Evolutionary conservation across 2,113 vertebrate species (phyloP).

Genomic region (Coregonus clupeaformis): DNA sequence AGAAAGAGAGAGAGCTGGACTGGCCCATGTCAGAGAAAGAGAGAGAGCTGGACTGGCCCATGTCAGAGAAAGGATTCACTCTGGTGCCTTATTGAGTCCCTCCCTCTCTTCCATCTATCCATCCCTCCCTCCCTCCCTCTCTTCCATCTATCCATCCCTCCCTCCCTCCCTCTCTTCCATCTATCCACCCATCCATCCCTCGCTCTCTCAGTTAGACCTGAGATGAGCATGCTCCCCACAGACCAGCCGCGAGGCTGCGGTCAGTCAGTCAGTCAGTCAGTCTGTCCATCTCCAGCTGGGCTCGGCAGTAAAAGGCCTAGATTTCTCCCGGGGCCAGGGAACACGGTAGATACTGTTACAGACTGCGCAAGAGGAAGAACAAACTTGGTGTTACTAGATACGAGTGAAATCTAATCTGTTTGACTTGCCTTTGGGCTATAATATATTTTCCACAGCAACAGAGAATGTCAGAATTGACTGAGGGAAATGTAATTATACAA

Average conservation of each 20-base stretch:
- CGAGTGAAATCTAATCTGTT: conserved; percentile 77
- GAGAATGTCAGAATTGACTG: conserved; percentile 60
- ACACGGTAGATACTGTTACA: conserved; percentile 74
- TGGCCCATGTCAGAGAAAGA: conserved; percentile 44
- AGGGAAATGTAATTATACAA: conserved; percentile 62
- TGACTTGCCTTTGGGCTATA: conserved; percentile 69
- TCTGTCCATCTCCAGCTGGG: conserved; percentile 50
- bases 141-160: conserved; percentile 10
- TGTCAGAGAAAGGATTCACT: conserved; percentile 44
- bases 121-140: conserved; percentile 27
- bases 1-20: no score
- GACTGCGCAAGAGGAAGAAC: conserved; percentile 60
- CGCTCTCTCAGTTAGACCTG: conserved; percentile 33
- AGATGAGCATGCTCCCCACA: conserved; percentile 57
- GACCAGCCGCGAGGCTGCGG: conserved; percentile 50
- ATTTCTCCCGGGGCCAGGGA: conserved; percentile 49
- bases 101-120: conserved; percentile 9
- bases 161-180: conserved; percentile 13
- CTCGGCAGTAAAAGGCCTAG: conserved; percentile 54
- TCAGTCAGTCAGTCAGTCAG: conserved; percentile 18
- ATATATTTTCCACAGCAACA: conserved; percentile 57
- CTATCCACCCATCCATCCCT: conserved; percentile 36
- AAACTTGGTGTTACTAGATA: conserved; percentile 73
- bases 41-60: conserved; percentile 47
- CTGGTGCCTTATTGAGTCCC: conserved; percentile 68